These are phyloP conservation scores for Xestia sexstrigata DNA, from an alignment of 2,888 invertebrate genomes.

Conservation along the genomic window DNA sequence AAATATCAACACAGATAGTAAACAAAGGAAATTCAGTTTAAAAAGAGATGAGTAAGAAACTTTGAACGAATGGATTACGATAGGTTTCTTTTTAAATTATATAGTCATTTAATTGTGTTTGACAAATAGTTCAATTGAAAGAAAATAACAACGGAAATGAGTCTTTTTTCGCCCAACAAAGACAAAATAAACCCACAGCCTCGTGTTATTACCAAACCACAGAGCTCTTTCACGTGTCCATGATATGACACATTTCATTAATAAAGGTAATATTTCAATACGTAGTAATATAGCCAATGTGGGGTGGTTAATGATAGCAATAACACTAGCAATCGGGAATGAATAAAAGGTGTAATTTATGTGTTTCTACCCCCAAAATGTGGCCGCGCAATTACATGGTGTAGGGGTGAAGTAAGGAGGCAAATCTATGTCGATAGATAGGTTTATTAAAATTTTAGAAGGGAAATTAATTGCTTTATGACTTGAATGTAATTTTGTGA, in stretches of 20 bases:
- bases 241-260: constrained; percentile 65
- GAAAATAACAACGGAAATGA: neutral
- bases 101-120: neutral
- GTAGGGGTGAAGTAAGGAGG: constrained; percentile 71
- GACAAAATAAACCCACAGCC: neutral
- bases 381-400: constrained; percentile 84
- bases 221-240: constrained; percentile 31
- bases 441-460: constrained; percentile 41
- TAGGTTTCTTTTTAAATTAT: neutral
- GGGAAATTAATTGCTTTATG: constrained; percentile 39
- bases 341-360: constrained; percentile 89
- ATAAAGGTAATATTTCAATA: constrained; percentile 75
- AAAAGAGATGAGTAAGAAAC: neutral
- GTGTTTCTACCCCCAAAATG: constrained; percentile 84
- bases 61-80: neutral
- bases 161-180: neutral
- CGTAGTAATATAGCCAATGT: constrained; percentile 62
- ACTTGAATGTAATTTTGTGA: constrained; percentile 54
- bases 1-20: neutral
- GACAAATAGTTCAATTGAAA: neutral
- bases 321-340: constrained; percentile 84
- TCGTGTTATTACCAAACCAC: constrained; percentile 11
- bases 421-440: constrained; percentile 60
- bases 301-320: constrained; percentile 84
- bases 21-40: neutral